Conservation (phyloP, 2,797 vertebrate species). For the Astyanax mexicanus region DNA sequence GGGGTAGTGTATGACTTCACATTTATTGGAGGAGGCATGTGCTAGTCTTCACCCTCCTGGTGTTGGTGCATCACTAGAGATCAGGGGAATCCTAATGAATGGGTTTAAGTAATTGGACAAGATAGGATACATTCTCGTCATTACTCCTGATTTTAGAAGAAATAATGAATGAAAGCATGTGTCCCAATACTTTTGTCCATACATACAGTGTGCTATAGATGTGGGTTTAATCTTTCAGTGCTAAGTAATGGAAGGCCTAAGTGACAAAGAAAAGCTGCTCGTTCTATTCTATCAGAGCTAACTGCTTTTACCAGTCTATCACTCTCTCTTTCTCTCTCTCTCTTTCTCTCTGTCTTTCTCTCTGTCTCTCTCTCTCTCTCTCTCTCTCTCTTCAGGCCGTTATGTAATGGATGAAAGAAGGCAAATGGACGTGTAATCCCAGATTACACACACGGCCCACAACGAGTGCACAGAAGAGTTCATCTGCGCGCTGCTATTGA, state of each 20-base stretch:
- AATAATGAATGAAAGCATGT: too few species aligned
- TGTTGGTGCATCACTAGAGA: too few species aligned
- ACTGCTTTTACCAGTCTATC: background rate
- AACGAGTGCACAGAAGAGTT: slow-evolving; percentile 49
- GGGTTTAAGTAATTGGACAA: too few species aligned
- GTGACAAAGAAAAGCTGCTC: background rate
- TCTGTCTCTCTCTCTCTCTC: slow-evolving; percentile 45
- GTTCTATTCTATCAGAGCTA: background rate
- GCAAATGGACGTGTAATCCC: slow-evolving; percentile 81
- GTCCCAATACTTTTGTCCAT: too few species aligned
- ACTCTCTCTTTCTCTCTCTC: slow-evolving; percentile 47
- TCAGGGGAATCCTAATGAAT: too few species aligned
- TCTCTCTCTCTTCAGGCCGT: slow-evolving; percentile 66
- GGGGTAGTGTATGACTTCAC: too few species aligned
- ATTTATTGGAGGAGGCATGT: too few species aligned
- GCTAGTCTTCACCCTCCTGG: too few species aligned
- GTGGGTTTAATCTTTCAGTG: background rate
- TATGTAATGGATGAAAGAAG: slow-evolving; percentile 73
- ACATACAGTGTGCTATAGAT: background rate
- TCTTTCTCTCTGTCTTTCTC: slow-evolving; percentile 61
- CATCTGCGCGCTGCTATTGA: slow-evolving; percentile 50
- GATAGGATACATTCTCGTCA: too few species aligned
- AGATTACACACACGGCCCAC: slow-evolving; percentile 76
- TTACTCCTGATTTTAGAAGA: too few species aligned
- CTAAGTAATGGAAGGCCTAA: background rate